phyloP scores from a whole-genome alignment of 2,888 invertebrate species.

The Epinotia bilunana region DNA sequence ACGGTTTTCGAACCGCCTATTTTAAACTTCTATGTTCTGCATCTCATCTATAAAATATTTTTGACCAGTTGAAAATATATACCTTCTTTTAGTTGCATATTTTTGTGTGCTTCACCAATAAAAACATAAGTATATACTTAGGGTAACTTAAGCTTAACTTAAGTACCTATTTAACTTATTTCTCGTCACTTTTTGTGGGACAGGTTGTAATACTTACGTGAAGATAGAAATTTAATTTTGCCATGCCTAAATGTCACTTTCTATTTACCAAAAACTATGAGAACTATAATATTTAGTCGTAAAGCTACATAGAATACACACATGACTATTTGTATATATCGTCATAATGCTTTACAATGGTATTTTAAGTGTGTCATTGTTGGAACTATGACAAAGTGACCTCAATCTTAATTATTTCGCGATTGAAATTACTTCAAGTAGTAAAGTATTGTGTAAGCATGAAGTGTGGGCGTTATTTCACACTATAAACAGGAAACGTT shows the following conservation, averaged over 20 bases:
- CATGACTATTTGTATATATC: too few relatives aligned
- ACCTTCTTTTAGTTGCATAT: too few relatives aligned
- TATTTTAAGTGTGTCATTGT: not conserved
- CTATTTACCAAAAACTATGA: too few relatives aligned
- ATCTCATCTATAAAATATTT: too few relatives aligned
- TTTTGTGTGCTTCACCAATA: not conserved
- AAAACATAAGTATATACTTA: not conserved
- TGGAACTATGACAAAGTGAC: not conserved
- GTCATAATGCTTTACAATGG: too few relatives aligned
- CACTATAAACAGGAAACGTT: constrained; percentile 54
- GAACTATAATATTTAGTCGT: too few relatives aligned
- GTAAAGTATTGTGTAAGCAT: constrained; percentile 18
- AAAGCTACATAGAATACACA: too few relatives aligned
- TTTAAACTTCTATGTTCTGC: too few relatives aligned
- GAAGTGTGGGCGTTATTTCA: constrained; percentile 43
- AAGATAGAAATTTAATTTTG: too few relatives aligned
- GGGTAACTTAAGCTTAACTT: not conserved
- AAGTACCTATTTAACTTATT: not conserved
- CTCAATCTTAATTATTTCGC: constrained; percentile 19
- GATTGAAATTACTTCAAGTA: constrained; percentile 16
- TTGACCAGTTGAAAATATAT: too few relatives aligned
- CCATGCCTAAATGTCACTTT: too few relatives aligned
- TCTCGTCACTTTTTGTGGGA: not conserved
- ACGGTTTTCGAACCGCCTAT: not conserved
- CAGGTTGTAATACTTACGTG: not conserved